These are phyloP conservation scores for Phalanger gymnotis DNA, from an alignment of 2,797 vertebrate genomes.

Conservation along the genomic window DNA sequence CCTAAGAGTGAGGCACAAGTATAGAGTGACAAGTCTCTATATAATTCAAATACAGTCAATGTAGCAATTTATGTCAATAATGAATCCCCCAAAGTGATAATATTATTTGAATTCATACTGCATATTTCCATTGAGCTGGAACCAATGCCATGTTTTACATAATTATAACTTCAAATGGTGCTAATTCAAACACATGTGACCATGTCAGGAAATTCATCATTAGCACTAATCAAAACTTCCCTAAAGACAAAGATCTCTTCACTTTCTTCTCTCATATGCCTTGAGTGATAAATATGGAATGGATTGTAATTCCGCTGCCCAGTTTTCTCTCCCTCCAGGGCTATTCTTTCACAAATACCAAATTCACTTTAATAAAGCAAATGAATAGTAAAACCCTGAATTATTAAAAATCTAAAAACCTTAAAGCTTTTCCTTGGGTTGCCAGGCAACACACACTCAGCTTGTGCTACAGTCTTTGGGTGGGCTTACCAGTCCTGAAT, in stretches of 20 bases:
- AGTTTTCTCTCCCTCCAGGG: conserved; percentile 41
- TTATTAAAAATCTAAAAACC: conserved; percentile 72
- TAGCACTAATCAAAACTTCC: neutral
- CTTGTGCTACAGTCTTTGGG: conserved; percentile 63
- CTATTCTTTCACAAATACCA: conserved; percentile 59
- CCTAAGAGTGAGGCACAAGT: neutral
- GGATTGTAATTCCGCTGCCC: neutral
- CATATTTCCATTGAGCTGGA: neutral
- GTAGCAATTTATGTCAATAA: neutral
- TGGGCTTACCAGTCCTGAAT: conserved; percentile 64
- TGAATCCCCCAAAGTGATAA: neutral
- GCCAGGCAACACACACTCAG: conserved; percentile 71
- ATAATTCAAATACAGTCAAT: neutral
- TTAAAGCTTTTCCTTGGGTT: conserved; percentile 67
- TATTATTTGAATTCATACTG: neutral
- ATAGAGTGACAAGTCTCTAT: neutral
- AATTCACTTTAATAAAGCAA: conserved; percentile 63
- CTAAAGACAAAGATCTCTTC: neutral
- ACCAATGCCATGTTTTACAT: neutral
- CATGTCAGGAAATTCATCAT: neutral
- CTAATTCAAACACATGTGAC: neutral
- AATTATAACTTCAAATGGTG: neutral
- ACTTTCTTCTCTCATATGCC: neutral
- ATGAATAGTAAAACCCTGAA: conserved; percentile 62
- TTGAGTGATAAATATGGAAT: conserved; percentile 18